Conservation (phyloP, 2,113 vertebrate genomes). For the Nesogale talazaci region DNA sequence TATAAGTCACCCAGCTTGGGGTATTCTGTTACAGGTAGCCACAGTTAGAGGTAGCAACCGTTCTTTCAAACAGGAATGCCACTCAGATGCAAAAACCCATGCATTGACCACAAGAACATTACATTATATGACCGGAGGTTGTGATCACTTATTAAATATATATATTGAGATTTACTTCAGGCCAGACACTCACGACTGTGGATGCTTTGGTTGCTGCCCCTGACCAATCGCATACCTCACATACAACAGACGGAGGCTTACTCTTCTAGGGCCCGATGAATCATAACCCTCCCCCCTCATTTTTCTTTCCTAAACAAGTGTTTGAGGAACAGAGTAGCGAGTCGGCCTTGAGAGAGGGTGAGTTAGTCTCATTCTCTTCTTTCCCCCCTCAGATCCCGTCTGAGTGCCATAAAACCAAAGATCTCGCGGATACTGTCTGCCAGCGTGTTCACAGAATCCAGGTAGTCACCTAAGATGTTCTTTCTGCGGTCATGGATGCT, state of each 20-base stretch:
- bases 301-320: background rate
- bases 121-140: background rate
- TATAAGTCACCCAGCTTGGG: background rate
- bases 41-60: background rate
- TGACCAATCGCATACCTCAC: background rate
- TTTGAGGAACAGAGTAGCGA: background rate
- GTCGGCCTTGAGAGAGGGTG: background rate
- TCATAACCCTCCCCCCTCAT: background rate
- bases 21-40: background rate
- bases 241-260: background rate
- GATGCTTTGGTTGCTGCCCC: background rate
- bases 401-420: constrained; percentile 2
- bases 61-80: background rate
- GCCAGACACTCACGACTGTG: background rate
- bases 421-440: background rate
- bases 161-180: background rate
- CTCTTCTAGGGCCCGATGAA: background rate
- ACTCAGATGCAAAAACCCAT: background rate
- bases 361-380: background rate
- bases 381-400: background rate
- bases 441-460: background rate
- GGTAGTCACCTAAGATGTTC: background rate
- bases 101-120: background rate
- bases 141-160: constrained; percentile 1
- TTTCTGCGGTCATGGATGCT: background rate